Evolutionary conservation across 2,797 vertebrate species (phyloP), one percentile per base, ranked within the genome.

Genomic region (Gadopsis bispinosus): DNA sequence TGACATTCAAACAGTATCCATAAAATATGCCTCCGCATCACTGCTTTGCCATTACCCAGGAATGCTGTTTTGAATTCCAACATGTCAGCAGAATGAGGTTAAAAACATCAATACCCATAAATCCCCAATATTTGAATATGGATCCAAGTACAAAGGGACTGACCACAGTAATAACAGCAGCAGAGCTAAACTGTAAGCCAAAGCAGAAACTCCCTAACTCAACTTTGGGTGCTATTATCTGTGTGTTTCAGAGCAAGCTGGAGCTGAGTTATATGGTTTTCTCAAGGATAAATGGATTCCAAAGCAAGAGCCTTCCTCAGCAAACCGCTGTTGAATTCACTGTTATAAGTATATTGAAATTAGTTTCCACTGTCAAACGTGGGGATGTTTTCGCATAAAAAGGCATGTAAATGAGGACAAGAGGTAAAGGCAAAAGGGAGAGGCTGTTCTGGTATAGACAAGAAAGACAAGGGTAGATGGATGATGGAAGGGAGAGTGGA

Each of bases 91-190:
- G 86, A 93, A 94, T 69, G 83, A 87, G 65, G 86, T 92, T 86
- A 88, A 92, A 93, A 89, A 89, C 88, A 92, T 93, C 93, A 93
- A 95, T 92, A 91, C 69, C 81, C 80, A 89, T 88, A 91, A 93
- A 93, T 92, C 86, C 87, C 88, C 72, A 84, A 91, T 89, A 90
- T 94, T 91, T 92, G 88, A 93, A 92, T 91, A 93, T 91, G 85
- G 92, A 92, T 93, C 81, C 31, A 41, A 75, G 79, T 79, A 91
- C 83, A 93, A 90, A 87, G 79, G 72, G 68, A 85, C 74, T 90
- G 89, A 92, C 90, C 89, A 51, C 80, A 76, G 84, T 84, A 82
- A 85, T 80, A 88, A 77, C 71, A 77, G 77, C 78, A 67, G 75
- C 69, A 2, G 60, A 64, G 65, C 78, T 83, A 77, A 91, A 82